Evolutionary conservation across 2,888 invertebrate species (phyloP), one percentile per base, ranked within the genome.

Genomic region (Rhagonycha lutea): DNA sequence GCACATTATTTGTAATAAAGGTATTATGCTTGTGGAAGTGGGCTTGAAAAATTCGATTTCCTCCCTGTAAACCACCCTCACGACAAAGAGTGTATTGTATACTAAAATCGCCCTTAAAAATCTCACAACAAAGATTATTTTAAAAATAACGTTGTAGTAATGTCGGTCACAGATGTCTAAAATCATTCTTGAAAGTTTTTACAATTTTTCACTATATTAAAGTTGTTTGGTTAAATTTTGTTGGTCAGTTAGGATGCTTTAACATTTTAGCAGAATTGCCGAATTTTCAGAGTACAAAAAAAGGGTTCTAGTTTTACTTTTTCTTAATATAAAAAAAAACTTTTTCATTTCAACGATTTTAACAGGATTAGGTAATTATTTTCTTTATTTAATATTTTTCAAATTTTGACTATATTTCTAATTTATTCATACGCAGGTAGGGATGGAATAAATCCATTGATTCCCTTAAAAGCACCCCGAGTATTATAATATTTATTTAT

Each of bases 21-120:
- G 83, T 82, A 83, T 87, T 87, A 85, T 87, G 82, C 82, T 84
- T 83, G 86, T 87, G 86, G 88, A 88, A 87, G 87, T 87, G 86
- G 86, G 86, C 87, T 88, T 87, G 87, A 87, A 88, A 87, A 87
- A 87, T 87, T 86, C 87, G 86, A 87, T 87, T 88, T 87, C 86
- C 86, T 86, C 84, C 84, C 83, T 84, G 82, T 82, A 84, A 86
- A 84, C 85, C 86, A 83, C 86, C 86, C 86, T 85, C 86, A 80
- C 83, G 84, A 82, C 83, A 83, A 85, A 82, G 83, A 82, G 79
- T 68, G 72, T 62, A 76, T 81, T 82, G 82, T 76, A 76, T 70
- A 74, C 72, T 74, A 75, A 76, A 78, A 61, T 69, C 76, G 74
- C 74, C 78, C 76, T 78, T 78, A 78, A 76, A 76, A 74, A 74